Conservation (phyloP, 2,113 vertebrate species). For the Spilogale gracilis region DNA sequence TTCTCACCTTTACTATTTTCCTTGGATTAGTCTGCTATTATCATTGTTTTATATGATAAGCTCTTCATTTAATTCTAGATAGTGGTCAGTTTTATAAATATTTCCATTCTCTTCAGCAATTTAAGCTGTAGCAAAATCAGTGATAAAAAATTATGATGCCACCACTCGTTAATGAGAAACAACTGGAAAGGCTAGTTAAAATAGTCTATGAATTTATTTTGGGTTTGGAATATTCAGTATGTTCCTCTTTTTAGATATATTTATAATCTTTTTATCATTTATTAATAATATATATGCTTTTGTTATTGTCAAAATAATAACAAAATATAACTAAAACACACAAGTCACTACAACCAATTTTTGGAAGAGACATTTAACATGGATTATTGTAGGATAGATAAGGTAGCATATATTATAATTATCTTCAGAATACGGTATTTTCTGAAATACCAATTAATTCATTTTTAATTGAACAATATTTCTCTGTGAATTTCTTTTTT, state of each 20-base stretch:
- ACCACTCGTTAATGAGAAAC: background rate
- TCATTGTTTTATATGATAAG: background rate
- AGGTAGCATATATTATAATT: background rate
- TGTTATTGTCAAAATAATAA: background rate
- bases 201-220: background rate
- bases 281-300: background rate
- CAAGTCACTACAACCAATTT: background rate
- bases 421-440: background rate
- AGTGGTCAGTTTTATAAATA: constrained; percentile 29
- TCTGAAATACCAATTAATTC: background rate
- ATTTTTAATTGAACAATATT: constrained; percentile 17
- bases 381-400: background rate
- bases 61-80: background rate
- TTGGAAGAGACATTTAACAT: background rate
- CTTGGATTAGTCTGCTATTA: background rate
- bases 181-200: background rate
- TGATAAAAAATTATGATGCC: background rate
- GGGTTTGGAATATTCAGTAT: background rate
- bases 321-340: background rate
- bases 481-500: background rate
- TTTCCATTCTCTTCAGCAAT: background rate
- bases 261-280: background rate
- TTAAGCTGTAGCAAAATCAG: background rate
- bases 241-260: background rate
- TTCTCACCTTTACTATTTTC: background rate